phyloP scores from a whole-genome alignment of 92 coral and sea anemone genomes.

The Paragorgia papillata region DNA sequence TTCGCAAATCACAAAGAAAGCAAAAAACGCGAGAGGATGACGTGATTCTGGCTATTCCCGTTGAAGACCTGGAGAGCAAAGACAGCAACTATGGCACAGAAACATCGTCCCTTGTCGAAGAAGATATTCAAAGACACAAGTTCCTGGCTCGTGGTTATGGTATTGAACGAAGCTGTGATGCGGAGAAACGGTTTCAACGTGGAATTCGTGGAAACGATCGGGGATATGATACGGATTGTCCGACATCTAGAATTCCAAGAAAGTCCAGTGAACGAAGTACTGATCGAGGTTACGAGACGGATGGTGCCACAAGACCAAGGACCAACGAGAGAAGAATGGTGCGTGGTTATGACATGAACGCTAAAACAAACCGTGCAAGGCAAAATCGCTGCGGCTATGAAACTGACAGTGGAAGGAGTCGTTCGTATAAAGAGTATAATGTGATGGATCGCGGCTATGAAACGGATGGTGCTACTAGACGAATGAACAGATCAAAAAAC shows the following conservation, averaged over 20 bases:
- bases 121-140: conserved; percentile 42
- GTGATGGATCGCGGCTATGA: conserved; percentile 37
- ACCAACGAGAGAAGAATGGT: conserved; percentile 2
- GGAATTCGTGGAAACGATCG: not conserved
- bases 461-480: conserved; percentile 27
- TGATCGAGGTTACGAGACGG: conserved; percentile 44
- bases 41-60: conserved; percentile 83
- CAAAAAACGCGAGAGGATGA: conserved; percentile 46
- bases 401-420: conserved; percentile 18
- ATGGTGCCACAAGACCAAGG: conserved; percentile 23
- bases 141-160: conserved; percentile 23
- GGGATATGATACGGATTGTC: conserved; percentile 44
- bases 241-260: conserved; percentile 22
- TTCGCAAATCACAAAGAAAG: conserved; percentile 9
- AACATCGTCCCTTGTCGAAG: conserved; percentile 71
- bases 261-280: conserved; percentile 44
- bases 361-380: not conserved
- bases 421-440: conserved; percentile 6
- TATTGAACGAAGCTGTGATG: not conserved
- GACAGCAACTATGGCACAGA: conserved; percentile 96
- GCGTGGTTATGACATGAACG: conserved; percentile 16
- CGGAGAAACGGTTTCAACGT: not conserved
- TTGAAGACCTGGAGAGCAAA: conserved; percentile 91
- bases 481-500: conserved; percentile 7
- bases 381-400: conserved; percentile 24